Conservation (phyloP, 2,113 vertebrate genomes). For the Bagarius yarrelli region DNA sequence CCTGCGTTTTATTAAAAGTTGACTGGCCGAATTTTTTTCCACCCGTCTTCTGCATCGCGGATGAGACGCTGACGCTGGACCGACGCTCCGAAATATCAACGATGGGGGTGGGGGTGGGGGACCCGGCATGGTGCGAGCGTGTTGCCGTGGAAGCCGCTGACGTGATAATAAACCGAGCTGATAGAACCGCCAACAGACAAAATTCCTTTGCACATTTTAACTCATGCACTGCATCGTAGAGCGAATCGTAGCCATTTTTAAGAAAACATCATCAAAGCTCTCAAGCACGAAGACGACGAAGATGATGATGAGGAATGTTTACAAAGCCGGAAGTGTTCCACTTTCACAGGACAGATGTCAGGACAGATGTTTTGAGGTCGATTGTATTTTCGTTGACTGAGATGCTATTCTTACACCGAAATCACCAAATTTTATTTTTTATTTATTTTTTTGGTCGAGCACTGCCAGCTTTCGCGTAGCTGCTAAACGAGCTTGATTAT, state of each 20-base stretch:
- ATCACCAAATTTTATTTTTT: constrained; percentile 78
- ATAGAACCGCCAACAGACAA: constrained; percentile 63
- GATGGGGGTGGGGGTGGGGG: constrained; percentile 20
- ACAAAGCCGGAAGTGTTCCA: constrained; percentile 54
- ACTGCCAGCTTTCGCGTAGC: constrained; percentile 86
- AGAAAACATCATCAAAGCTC: constrained; percentile 59
- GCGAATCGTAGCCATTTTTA: constrained; percentile 59
- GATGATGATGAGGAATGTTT: constrained; percentile 32
- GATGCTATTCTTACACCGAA: constrained; percentile 73
- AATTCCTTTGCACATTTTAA: constrained; percentile 77
- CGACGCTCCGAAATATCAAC: constrained; percentile 21
- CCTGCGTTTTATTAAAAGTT: constrained; percentile 30
- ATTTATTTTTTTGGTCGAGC: constrained; percentile 68
- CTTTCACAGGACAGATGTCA: constrained; percentile 47
- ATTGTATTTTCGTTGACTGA: constrained; percentile 71
- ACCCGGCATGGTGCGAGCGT: constrained; percentile 37
- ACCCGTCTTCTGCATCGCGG: constrained; percentile 42
- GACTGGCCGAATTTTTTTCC: constrained; percentile 44
- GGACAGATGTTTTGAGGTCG: constrained; percentile 55
- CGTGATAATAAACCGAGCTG: constrained; percentile 59
- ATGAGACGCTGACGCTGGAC: constrained; percentile 51
- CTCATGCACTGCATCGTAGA: constrained; percentile 77
- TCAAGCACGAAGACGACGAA: constrained; percentile 53
- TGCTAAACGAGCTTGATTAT: constrained; percentile 94
- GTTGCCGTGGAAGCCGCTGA: constrained; percentile 50